These are phyloP conservation scores for Cyclophora punctaria DNA, from an alignment of 2,888 invertebrate species.

Conservation along the genomic window DNA sequence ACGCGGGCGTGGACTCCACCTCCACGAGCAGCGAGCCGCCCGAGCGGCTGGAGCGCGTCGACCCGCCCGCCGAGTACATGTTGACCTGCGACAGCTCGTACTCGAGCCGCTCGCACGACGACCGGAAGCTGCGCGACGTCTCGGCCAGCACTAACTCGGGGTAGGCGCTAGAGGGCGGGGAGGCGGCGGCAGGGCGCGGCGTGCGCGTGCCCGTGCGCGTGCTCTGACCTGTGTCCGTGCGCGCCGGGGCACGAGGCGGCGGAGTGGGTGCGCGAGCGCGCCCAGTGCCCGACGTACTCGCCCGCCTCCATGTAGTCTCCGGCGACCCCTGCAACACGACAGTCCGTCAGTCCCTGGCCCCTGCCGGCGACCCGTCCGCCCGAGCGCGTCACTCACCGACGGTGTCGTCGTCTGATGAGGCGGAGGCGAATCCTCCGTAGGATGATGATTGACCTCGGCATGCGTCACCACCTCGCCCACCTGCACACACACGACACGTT, in stretches of 20 bases:
- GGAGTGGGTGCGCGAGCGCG: conserved; percentile 69
- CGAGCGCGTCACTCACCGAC: conserved; percentile 45
- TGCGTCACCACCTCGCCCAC: conserved; percentile 68
- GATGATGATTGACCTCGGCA: conserved; percentile 76
- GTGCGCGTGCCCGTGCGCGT: conserved; percentile 31
- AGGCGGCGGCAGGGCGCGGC: conserved; percentile 32
- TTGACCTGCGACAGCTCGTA: conserved; percentile 74
- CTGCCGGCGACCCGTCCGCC: neutral
- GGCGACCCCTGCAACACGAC: conserved; percentile 50
- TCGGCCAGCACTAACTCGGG: conserved; percentile 64
- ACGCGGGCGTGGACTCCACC: conserved; percentile 26
- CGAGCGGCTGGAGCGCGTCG: conserved; percentile 51
- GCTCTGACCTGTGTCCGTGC: conserved; percentile 34
- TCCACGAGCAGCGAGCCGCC: conserved; percentile 47
- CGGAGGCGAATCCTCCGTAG: conserved; percentile 75
- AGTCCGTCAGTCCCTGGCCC: neutral
- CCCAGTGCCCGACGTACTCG: conserved; percentile 54
- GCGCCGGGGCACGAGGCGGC: conserved; percentile 63
- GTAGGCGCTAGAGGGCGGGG: conserved; percentile 65
- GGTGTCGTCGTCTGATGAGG: conserved; percentile 76
- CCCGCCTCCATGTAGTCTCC: conserved; percentile 72
- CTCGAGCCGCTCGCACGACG: conserved; percentile 68
- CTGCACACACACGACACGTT: conserved; percentile 23
- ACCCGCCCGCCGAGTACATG: conserved; percentile 71
- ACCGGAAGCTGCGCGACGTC: conserved; percentile 60